Evolutionary conservation across 2,797 vertebrate species (phyloP).

Genomic region (Rhyacichthys aspro): DNA sequence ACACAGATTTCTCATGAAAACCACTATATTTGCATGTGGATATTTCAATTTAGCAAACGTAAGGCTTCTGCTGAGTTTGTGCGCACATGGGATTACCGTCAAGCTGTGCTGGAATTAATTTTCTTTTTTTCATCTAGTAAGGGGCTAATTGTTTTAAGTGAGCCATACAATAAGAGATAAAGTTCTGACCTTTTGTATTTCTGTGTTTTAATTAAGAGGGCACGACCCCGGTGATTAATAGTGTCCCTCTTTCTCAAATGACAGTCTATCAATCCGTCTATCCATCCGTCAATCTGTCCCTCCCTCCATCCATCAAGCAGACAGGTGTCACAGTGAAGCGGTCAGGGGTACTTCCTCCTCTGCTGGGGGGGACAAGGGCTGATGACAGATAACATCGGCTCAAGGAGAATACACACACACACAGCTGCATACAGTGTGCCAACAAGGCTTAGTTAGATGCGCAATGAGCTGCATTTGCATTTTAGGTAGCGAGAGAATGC

Average conservation of each 20-base stretch:
- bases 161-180: constrained; percentile 31
- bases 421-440: constrained; percentile 48
- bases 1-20: constrained; percentile 46
- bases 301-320: constrained; percentile 64
- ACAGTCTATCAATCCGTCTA: constrained; percentile 62
- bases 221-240: constrained; percentile 67
- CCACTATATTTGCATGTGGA: constrained; percentile 42
- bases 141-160: neutral
- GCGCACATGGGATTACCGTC: constrained; percentile 4
- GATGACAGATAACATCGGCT: constrained; percentile 74
- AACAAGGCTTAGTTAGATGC: constrained; percentile 61
- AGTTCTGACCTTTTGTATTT: constrained; percentile 39
- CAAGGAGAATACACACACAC: constrained; percentile 60
- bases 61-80: constrained; percentile 19
- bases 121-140: neutral
- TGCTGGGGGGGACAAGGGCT: constrained; percentile 62
- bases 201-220: constrained; percentile 66
- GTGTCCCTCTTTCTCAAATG: constrained; percentile 53
- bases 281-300: constrained; percentile 59
- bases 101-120: constrained; percentile 7
- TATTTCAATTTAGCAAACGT: constrained; percentile 47
- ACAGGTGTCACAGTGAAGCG: constrained; percentile 67
- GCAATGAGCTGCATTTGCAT: constrained; percentile 85
- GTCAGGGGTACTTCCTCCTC: constrained; percentile 70
- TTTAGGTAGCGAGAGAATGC: constrained; percentile 82